Conservation (phyloP, 1,140 invertebrate genomes). For the Saxidomus purpurata region DNA sequence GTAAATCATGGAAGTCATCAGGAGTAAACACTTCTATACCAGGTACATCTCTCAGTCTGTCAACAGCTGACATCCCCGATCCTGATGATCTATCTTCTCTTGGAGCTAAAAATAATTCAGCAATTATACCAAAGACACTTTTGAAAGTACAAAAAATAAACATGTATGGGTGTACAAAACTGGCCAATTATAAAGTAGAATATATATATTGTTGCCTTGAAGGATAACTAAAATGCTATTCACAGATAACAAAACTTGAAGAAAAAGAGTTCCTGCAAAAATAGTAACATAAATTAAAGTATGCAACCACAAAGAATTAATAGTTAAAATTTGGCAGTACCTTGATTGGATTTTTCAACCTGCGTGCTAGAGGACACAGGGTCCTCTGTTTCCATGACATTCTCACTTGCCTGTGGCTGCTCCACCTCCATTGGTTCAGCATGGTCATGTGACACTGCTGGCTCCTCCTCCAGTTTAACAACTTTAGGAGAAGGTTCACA, state of each 20-base stretch:
- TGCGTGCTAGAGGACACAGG: background rate
- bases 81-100: background rate
- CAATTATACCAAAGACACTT: too few relatives aligned
- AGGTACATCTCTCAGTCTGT: slow-evolving; percentile 72
- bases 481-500: slow-evolving; percentile 33
- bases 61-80: background rate
- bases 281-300: too few relatives aligned
- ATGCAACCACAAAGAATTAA: too few relatives aligned
- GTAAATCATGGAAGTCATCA: slow-evolving; percentile 77
- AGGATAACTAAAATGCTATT: too few relatives aligned
- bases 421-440: slow-evolving; percentile 68
- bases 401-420: background rate
- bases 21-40: slow-evolving; percentile 81
- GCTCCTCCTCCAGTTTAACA: background rate
- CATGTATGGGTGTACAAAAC: background rate
- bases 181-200: background rate
- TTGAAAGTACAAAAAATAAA: background rate
- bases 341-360: background rate
- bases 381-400: slow-evolving; percentile 53
- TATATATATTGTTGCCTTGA: too few relatives aligned
- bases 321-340: background rate
- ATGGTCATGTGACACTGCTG: slow-evolving; percentile 10
- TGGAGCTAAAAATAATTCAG: background rate
- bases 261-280: too few relatives aligned
- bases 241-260: too few relatives aligned